Base-by-base conservation (phyloP, 2,888 invertebrate genomes). In the Notodonta dromedarius region DNA sequence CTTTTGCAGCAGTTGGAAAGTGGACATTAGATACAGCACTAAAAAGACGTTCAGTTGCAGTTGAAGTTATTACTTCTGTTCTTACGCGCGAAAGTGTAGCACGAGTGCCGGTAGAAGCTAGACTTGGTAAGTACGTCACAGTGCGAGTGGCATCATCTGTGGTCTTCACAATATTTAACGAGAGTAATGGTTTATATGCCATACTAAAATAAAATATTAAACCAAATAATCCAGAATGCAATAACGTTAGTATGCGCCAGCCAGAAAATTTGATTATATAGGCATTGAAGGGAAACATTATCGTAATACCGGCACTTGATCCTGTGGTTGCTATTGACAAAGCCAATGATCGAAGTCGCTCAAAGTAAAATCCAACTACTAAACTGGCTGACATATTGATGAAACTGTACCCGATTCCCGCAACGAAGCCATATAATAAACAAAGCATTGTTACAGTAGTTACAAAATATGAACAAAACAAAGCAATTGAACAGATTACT, bases 351-450 rank as follows among this genome's bases (percentile, higher is more conserved):
- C 93, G 83, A 40, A 88, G 73, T 71, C 72, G 88, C 73, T 92
- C 91, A 74, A 93, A 93, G 77, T 93, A 92, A 80, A 93, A 93
- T 14, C 93, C 92, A 1, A 93, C 92, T 13, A 93, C 80, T 54
- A 93, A 74, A 50, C 71, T 71, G 48, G 87, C 77, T 6, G 88
- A 71, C 85, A 93, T 84, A 75, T 88, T 88, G 42, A 89, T 79
- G 13, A 93, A 76, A 61, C 88, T 85, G 63, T 81, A 90, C 56
- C 93, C 93, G 62, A 90, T 73, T 32, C 93, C 93, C 61, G 86
- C 79, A 58, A 84, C 62, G 1, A 78, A 62, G 6, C 93, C 93
- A 69, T 91, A 92, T 77, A 88, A 88, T 57, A 88, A 6, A 64
- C 86, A 80, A 2, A 93, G 67, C 50, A 81, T 67, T 6, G 66